Evolutionary conservation across 2,113 vertebrate species (phyloP).

Genomic region (Pipa parva): DNA sequence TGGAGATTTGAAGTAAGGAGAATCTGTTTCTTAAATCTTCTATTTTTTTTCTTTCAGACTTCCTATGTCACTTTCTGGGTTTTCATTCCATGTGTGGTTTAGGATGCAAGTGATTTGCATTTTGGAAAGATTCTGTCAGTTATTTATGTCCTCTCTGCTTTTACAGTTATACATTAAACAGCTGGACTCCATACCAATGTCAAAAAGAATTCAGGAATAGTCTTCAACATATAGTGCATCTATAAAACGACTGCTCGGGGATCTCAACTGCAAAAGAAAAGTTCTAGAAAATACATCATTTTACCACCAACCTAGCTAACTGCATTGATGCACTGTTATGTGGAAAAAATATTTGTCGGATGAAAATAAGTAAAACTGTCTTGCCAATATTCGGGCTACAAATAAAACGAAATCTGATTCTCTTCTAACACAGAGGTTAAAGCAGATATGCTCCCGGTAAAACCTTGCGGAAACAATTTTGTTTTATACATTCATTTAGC

Average conservation of each 20-base stretch:
- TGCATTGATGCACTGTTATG: not conserved
- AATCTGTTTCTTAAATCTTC: slow-evolving; percentile 50
- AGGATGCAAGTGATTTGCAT: slow-evolving; percentile 44
- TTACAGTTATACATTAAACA: slow-evolving; percentile 52
- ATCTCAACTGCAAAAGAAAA: slow-evolving; percentile 13
- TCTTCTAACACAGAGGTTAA: too few species aligned
- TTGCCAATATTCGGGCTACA: not conserved
- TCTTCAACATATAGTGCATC: slow-evolving; percentile 17
- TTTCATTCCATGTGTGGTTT: slow-evolving; percentile 47
- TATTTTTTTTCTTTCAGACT: slow-evolving; percentile 40
- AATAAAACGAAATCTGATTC: not conserved
- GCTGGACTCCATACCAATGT: slow-evolving; percentile 51
- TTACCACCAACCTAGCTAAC: slow-evolving; percentile 14
- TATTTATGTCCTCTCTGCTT: slow-evolving; percentile 51
- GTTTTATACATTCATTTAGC: too few species aligned
- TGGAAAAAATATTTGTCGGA: slow-evolving; percentile 1
- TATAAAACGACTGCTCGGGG: slow-evolving; percentile 10
- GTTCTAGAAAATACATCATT: slow-evolving; percentile 3
- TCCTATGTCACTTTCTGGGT: slow-evolving; percentile 40
- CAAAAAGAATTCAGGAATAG: slow-evolving; percentile 21
- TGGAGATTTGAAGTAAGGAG: slow-evolving; percentile 24
- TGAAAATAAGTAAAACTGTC: not conserved
- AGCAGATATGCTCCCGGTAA: too few species aligned
- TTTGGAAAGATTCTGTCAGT: slow-evolving; percentile 50
- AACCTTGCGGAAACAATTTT: too few species aligned